A percentile compares a stretch with the other conserved stretches of the same genome.
Evolutionary conservation across 2,113 vertebrate species (phyloP).

Genomic region (Trogon melanurus): DNA sequence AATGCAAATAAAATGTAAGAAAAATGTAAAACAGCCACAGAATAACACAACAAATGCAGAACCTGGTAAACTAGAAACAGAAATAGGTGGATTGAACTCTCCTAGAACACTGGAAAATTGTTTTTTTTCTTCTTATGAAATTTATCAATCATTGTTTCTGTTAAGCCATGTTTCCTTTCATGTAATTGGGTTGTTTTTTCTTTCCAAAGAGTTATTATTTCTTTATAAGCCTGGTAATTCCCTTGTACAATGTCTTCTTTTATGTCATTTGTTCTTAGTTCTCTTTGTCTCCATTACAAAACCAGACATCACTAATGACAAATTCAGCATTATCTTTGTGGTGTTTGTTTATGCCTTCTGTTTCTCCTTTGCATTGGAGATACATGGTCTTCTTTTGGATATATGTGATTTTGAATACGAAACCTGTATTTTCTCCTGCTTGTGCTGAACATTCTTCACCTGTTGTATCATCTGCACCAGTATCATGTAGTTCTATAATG

Average conservation of each 20-base stretch:
- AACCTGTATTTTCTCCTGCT: neutral
- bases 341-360: neutral
- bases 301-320: neutral
- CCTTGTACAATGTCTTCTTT: neutral
- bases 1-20: neutral
- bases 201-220: neutral
- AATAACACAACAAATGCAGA: neutral
- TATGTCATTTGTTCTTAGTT: neutral
- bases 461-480: neutral
- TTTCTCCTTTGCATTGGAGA: neutral
- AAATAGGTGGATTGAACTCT: neutral
- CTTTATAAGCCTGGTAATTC: neutral
- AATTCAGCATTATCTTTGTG: neutral
- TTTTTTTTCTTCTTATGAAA: neutral
- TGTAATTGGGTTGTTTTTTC: neutral
- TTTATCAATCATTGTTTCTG: neutral
- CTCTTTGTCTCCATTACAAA: neutral
- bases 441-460: neutral
- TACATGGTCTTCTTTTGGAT: neutral
- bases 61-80: neutral
- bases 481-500: neutral
- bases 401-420: neutral
- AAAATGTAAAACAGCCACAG: neutral
- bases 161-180: neutral
- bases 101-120: neutral